These are phyloP conservation scores for Gymnothorax javanicus DNA, from an alignment of 2,797 vertebrate species.

Conservation along the genomic window DNA sequence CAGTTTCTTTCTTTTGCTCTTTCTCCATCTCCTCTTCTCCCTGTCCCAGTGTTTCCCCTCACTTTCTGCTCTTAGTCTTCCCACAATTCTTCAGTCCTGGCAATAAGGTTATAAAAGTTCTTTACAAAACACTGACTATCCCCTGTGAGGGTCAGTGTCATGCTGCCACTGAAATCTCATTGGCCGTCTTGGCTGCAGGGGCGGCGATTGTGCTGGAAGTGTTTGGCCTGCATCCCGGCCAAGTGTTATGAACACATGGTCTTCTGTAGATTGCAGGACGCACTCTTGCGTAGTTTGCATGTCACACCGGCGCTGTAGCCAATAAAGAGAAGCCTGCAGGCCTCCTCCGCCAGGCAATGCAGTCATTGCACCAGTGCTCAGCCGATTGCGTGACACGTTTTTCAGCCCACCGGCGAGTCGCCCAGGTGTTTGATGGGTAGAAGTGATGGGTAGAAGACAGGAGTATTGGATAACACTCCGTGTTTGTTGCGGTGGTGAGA, in stretches of 20 bases:
- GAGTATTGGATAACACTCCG: too few species aligned
- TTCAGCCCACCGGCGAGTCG: too few species aligned
- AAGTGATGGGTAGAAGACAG: too few species aligned
- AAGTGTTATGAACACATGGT: background rate
- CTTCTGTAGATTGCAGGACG: background rate
- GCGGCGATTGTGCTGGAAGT: background rate
- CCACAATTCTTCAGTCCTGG: constrained; percentile 26
- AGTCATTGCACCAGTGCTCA: too few species aligned
- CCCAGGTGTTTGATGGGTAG: too few species aligned
- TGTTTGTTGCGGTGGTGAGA: background rate
- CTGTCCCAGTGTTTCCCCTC: background rate
- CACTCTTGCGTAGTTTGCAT: background rate
- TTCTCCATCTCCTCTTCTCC: background rate
- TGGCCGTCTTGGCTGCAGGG: background rate
- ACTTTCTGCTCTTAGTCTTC: constrained; percentile 50
- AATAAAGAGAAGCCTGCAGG: background rate
- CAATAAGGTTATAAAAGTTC: background rate
- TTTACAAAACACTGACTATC: background rate
- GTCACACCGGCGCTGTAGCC: background rate
- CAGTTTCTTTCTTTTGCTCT: background rate
- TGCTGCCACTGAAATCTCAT: background rate
- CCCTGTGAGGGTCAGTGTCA: background rate
- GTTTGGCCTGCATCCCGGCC: background rate
- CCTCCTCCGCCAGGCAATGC: background rate
- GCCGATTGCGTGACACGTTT: too few species aligned